Evolutionary conservation across 2,113 vertebrate genomes (phyloP).

Genomic region (Hiodon alosoides): DNA sequence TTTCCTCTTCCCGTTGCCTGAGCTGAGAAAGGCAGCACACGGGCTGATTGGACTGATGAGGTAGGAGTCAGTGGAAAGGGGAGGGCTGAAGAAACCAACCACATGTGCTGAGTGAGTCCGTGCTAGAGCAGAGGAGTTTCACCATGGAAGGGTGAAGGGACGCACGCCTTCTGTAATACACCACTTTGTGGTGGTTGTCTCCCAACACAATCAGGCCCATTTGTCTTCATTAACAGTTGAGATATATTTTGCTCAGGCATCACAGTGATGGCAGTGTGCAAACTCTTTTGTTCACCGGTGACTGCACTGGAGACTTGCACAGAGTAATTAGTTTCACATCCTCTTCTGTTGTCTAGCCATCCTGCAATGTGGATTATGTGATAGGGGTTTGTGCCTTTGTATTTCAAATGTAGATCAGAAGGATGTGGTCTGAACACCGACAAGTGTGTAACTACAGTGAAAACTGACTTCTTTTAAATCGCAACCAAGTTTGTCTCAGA

Average conservation of each 20-base stretch:
- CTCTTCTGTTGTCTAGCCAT: constrained; percentile 57
- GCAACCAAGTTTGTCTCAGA: too few species aligned
- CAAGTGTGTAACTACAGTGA: too few species aligned
- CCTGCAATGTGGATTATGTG: constrained; percentile 45
- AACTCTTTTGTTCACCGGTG: constrained; percentile 54
- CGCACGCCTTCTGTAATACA: constrained; percentile 21
- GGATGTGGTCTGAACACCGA: too few species aligned
- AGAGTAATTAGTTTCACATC: constrained; percentile 64
- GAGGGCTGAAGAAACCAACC: not conserved
- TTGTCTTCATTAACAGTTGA: constrained; percentile 67
- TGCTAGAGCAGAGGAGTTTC: not conserved
- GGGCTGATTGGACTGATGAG: not conserved
- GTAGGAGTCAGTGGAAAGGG: not conserved
- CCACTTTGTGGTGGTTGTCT: constrained; percentile 44
- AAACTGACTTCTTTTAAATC: too few species aligned
- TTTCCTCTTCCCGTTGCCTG: too few species aligned
- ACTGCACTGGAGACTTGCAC: constrained; percentile 53
- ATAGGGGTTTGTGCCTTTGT: constrained; percentile 23
- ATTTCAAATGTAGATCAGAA: constrained; percentile 14
- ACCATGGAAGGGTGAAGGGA: not conserved
- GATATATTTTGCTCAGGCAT: constrained; percentile 49
- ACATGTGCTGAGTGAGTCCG: not conserved
- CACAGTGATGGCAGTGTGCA: constrained; percentile 42
- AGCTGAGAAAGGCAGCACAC: too few species aligned
- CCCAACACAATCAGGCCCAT: constrained; percentile 50